Conservation (phyloP, 2,113 vertebrate species). For the Lycocorax pyrrhopterus region DNA sequence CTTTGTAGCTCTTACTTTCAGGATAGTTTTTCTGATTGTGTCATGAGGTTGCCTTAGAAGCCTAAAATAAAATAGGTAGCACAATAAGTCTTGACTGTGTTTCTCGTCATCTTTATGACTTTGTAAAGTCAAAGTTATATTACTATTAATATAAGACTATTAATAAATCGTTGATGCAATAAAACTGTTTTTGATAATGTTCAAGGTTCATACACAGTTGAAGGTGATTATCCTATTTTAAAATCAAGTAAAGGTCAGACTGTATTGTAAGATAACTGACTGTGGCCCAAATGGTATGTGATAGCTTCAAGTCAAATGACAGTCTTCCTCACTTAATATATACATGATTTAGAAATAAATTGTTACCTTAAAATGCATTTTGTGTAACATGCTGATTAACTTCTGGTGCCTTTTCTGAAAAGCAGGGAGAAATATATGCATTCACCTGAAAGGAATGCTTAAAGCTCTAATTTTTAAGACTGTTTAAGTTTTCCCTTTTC, state of each 20-base stretch:
- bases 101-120: conserved; percentile 52
- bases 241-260: conserved; percentile 64
- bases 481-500: not conserved
- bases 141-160: conserved; percentile 60
- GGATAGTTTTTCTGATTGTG: not conserved
- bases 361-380: not conserved
- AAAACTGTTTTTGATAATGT: conserved; percentile 62
- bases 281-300: conserved; percentile 14
- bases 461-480: not conserved
- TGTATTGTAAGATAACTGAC: conserved; percentile 53
- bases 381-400: not conserved
- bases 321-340: not conserved
- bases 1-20: not conserved
- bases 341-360: not conserved
- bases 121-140: conserved; percentile 57
- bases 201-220: conserved; percentile 66
- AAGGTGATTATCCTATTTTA: conserved; percentile 72
- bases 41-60: conserved; percentile 10
- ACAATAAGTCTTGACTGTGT: not conserved
- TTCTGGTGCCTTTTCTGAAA: not conserved
- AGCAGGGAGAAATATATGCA: accelerated
- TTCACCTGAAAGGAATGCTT: not conserved
- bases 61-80: conserved; percentile 33
- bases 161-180: conserved; percentile 67
- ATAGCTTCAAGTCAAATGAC: not conserved